Base-by-base conservation (phyloP, 2,113 vertebrate genomes). In the Thalassoma bifasciatum region DNA sequence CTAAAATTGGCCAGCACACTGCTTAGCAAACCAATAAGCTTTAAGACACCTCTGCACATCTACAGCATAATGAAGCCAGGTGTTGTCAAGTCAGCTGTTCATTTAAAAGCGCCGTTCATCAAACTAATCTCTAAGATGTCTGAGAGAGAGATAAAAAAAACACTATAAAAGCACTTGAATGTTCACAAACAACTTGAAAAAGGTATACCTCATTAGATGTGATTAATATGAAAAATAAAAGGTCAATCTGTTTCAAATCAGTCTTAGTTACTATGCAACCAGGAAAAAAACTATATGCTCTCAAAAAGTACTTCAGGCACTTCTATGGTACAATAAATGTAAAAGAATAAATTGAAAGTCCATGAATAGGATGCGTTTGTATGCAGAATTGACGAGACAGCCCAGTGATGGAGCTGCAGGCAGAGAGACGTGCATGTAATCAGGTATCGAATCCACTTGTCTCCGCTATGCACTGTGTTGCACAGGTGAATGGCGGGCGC, bases 311-410 rank as follows among this genome's bases (percentile, higher is more conserved):
- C 66, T 72, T 79, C 64, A 81, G 49, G 53, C 2, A 44, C 38
- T 59, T 59, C 24, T 69, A 54, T 38, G 56, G 37, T 54, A 79
- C 73, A 69, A 54, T 63, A 78, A 83, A 76, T 78, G 72, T 53
- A 30, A 77, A 81, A 72, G 51, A 72, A 77, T 56, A 64, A 78
- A 89, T 76, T 76, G 76, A 87, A 83, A 70, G 68, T 46, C 38
- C 12, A 76, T 75, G 70, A 88, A 80, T 85, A 59, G 80, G 81
- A 86, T 17, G 58, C 84, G 90, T 91, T 89, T 90, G 75, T 87
- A 88, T 92, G 86, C 81, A 87, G 77, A 88, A 82, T 81, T 65
- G 65, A 58, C 22, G 61, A 81, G 79, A 71, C 77, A 58, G 75
- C 64, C 68, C 57, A 59, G 81, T 77, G 79, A 65, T 50, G 22